A percentile compares a stretch with the other conserved stretches of the same genome.
Evolutionary conservation across 2,797 vertebrate genomes (phyloP).

Genomic region (Sebastes cheni): DNA sequence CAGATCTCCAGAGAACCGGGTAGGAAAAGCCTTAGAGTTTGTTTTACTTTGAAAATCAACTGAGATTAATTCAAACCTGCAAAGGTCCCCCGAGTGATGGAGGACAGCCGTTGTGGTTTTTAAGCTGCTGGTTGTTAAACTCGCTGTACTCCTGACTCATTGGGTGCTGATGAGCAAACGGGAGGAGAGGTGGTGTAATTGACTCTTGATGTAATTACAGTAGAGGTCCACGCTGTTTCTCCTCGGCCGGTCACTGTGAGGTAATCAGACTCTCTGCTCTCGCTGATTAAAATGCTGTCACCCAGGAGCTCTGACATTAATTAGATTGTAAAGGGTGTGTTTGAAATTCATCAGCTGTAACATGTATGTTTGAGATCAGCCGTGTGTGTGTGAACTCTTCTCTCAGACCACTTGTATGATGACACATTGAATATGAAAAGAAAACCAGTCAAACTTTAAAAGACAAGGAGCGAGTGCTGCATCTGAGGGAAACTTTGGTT

Average conservation of each 20-base stretch:
- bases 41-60: background rate
- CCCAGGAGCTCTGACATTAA: slow-evolving; percentile 52
- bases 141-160: background rate
- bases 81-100: background rate
- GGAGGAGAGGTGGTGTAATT: slow-evolving; percentile 43
- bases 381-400: background rate
- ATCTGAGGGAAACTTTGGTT: background rate
- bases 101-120: background rate
- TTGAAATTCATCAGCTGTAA: slow-evolving; percentile 58
- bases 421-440: background rate
- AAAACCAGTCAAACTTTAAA: background rate
- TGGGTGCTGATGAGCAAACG: slow-evolving; percentile 6
- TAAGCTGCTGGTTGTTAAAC: background rate
- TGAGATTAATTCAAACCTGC: background rate
- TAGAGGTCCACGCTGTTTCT: slow-evolving; percentile 6
- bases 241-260: slow-evolving; percentile 31
- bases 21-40: slow-evolving; percentile 65
- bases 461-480: background rate
- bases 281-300: slow-evolving; percentile 62
- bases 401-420: background rate
- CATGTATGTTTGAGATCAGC: slow-evolving; percentile 32
- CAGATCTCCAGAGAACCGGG: slow-evolving; percentile 94
- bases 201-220: slow-evolving; percentile 56
- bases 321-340: slow-evolving; percentile 62
- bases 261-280: slow-evolving; percentile 45